These are phyloP conservation scores for Phoxinus dragarum DNA, from an alignment of 2,797 vertebrate species.

Conservation along the genomic window DNA sequence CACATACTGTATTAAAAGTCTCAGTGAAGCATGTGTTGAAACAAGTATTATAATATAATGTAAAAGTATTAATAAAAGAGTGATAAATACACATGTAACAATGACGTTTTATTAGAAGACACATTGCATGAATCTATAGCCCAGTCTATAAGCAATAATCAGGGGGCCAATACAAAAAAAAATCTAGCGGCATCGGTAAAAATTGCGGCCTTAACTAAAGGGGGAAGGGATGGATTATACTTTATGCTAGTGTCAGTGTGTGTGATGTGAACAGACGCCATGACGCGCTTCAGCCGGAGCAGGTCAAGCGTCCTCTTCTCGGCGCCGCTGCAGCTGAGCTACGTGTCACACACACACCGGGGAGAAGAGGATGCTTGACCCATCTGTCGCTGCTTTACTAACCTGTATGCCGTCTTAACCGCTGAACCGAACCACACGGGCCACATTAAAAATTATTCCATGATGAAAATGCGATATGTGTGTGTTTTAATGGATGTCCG, in stretches of 20 bases:
- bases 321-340: background rate
- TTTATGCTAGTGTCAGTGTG: background rate
- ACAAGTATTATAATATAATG: background rate
- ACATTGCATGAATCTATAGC: background rate
- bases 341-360: constrained; percentile 28
- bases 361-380: constrained; percentile 27
- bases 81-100: background rate
- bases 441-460: constrained; percentile 28
- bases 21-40: background rate
- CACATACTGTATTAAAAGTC: background rate
- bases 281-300: background rate
- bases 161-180: background rate
- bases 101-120: background rate
- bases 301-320: constrained; percentile 29
- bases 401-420: constrained; percentile 25
- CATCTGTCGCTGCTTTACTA: constrained; percentile 10
- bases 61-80: background rate
- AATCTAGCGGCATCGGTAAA: background rate
- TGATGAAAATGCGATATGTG: background rate
- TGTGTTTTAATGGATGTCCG: constrained; percentile 6
- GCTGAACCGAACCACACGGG: background rate
- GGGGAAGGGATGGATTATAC: background rate
- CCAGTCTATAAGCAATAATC: background rate
- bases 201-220: background rate
- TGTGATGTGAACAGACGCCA: constrained; percentile 15